Evolutionary conservation across 2,797 vertebrate genomes (phyloP), one percentile per base, ranked within the genome.

Genomic region (Melanotaenia nigrans): DNA sequence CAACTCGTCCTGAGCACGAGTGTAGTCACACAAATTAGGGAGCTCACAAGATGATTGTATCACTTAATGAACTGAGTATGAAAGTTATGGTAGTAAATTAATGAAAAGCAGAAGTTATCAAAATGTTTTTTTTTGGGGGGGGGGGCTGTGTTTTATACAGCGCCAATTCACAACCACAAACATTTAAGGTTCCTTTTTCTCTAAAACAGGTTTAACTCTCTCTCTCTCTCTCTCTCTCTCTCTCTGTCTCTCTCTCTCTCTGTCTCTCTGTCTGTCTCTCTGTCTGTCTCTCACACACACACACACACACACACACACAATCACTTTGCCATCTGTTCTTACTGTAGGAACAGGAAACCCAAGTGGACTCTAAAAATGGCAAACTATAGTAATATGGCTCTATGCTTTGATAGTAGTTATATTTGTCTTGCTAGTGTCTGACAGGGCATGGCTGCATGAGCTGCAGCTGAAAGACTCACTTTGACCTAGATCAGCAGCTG

Each of bases 401-500:
- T 59, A 49, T 49, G 62, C 35, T 65, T 30, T 68, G 49, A 64
- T 60, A 49, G 61, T 61, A 4, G 68, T 75, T 78, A 40, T 75
- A 81, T 84, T 79, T 20, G n/a, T 81, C 66, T 80, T 75, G 58
- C 80, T 78, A 66, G 67, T 68, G 57, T 88, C 68, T 86, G 77
- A 75, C 18, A 5, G 73, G 70, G 70, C 66, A 79, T 38, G 71
- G 73, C 76, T 81, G 78, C 71, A 30, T 82, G 73, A 87, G 83
- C 82, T 71, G 71, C 78, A 77, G 75, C 82, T 84, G 87, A 85
- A 88, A 87, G 73, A 79, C 66, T 80, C 77, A 61, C 47, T 87
- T 89, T 90, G 89, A 89, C 84, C 86, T 76, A 85, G 81, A 83
- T 91, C 69, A 65, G 75, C 79, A 65, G 75, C 66, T 57, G 24